Evolutionary conservation across 2,797 vertebrate genomes (phyloP).

Genomic region (Danio jaintianensis): DNA sequence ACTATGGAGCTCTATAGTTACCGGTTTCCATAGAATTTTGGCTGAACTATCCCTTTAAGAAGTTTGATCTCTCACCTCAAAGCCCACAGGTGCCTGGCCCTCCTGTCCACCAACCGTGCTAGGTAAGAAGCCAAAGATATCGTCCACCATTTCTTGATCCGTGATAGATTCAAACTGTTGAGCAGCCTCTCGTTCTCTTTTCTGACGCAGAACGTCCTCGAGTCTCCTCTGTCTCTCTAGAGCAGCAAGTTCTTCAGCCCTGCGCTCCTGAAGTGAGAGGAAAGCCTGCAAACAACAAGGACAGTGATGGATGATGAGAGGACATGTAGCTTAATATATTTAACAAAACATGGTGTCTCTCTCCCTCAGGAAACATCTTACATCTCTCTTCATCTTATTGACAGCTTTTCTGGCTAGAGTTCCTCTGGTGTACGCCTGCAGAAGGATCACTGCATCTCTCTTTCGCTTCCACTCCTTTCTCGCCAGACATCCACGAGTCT

Average conservation of each 20-base stretch:
- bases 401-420: slow-evolving; percentile 79
- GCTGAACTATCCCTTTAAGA: not conserved
- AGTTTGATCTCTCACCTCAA: slow-evolving; percentile 80
- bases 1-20: too few relatives aligned
- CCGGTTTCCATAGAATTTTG: too few relatives aligned
- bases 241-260: slow-evolving; percentile 65
- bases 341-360: not conserved
- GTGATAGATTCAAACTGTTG: slow-evolving; percentile 72
- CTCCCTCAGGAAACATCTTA: slow-evolving; percentile 63
- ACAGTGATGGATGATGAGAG: slow-evolving; percentile 1
- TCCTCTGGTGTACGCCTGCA: slow-evolving; percentile 89
- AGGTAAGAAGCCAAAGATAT: slow-evolving; percentile 92
- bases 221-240: slow-evolving; percentile 71
- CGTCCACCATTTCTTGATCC: slow-evolving; percentile 91
- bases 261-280: slow-evolving; percentile 69
- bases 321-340: not conserved
- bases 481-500: slow-evolving; percentile 80
- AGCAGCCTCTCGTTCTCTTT: slow-evolving; percentile 68
- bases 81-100: slow-evolving; percentile 80
- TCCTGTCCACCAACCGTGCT: slow-evolving; percentile 82
- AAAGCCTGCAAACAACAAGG: slow-evolving; percentile 73
- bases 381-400: slow-evolving; percentile 76
- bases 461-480: slow-evolving; percentile 80
- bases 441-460: slow-evolving; percentile 80
- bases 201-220: slow-evolving; percentile 75